Conservation (phyloP, 2,113 vertebrate species). For the Acrocephalus kingi region DNA sequence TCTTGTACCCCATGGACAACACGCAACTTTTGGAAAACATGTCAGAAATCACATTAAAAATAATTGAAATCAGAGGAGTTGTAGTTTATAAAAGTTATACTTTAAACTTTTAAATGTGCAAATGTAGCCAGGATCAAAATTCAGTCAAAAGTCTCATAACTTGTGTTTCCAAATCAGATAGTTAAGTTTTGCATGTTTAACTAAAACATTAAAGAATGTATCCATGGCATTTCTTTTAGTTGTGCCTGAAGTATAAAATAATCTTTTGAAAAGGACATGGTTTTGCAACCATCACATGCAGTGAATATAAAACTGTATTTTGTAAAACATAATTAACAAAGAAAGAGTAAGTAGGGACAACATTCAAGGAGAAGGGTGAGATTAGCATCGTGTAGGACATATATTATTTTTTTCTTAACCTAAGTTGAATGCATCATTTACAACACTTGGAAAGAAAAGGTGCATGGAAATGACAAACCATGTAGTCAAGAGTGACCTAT, state of each 20-base stretch:
- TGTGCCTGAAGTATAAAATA: not conserved
- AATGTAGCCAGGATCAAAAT: not conserved
- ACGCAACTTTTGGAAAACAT: not conserved
- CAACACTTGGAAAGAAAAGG: not conserved
- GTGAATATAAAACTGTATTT: not conserved
- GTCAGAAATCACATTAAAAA: not conserved
- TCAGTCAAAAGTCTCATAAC: not conserved
- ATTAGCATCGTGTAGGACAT: rapidly evolving
- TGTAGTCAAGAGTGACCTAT: not conserved
- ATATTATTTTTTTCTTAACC: not conserved
- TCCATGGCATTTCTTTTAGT: not conserved
- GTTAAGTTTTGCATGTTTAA: not conserved
- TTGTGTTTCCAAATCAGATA: not conserved
- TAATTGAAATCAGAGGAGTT: not conserved
- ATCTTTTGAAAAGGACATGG: not conserved
- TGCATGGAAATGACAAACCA: not conserved
- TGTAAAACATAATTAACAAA: not conserved
- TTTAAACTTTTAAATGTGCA: not conserved
- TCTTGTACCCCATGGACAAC: not conserved
- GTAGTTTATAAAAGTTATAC: not conserved
- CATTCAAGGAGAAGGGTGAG: not conserved
- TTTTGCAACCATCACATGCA: not conserved
- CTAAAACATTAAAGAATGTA: not conserved
- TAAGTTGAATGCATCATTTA: not conserved
- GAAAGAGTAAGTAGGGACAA: not conserved